phyloP scores from a whole-genome alignment of 2,888 invertebrate species.

The Torymus aiolomorphi region DNA sequence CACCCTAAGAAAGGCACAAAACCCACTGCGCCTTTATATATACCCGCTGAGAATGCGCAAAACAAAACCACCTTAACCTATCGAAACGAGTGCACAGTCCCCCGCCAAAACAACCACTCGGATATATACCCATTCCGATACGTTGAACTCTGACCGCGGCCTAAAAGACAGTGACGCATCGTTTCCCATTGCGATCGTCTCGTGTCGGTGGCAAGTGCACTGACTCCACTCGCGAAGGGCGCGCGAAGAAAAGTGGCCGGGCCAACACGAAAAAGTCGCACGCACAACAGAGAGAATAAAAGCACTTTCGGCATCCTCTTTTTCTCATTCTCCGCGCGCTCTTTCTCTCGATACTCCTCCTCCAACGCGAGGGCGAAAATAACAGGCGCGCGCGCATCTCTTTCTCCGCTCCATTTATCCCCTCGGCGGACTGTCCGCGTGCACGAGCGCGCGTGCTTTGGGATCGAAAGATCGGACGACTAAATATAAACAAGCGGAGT shows the following conservation, averaged over 20 bases:
- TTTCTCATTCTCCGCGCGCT: slow-evolving; percentile 37
- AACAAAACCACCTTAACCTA: not conserved
- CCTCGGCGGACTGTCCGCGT: not conserved
- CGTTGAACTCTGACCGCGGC: slow-evolving; percentile 40
- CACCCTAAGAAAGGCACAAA: no score
- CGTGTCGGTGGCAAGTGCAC: slow-evolving; percentile 15
- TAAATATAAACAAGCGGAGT: slow-evolving; percentile 68
- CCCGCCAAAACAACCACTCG: no score
- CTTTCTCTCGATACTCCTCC: slow-evolving; percentile 2
- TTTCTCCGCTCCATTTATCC: slow-evolving; percentile 63
- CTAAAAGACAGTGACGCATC: slow-evolving; percentile 39
- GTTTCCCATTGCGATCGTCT: slow-evolving; percentile 28
- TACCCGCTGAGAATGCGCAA: not conserved
- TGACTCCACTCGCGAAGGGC: slow-evolving; percentile 3
- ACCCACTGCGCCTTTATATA: slow-evolving; percentile 4
- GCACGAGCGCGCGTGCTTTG: not conserved
- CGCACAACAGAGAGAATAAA: not conserved
- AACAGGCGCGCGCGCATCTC: slow-evolving; percentile 60
- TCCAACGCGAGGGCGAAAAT: slow-evolving; percentile 65
- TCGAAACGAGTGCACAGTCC: no score
- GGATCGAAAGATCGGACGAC: slow-evolving; percentile 69
- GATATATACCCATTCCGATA: slow-evolving; percentile 4
- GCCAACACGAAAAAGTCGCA: slow-evolving; percentile 12
- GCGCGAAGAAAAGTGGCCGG: slow-evolving; percentile 2
- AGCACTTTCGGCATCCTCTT: slow-evolving; percentile 42